These are phyloP conservation scores for Arothron firmamentum DNA, from an alignment of 2,113 vertebrate species.

Conservation along the genomic window DNA sequence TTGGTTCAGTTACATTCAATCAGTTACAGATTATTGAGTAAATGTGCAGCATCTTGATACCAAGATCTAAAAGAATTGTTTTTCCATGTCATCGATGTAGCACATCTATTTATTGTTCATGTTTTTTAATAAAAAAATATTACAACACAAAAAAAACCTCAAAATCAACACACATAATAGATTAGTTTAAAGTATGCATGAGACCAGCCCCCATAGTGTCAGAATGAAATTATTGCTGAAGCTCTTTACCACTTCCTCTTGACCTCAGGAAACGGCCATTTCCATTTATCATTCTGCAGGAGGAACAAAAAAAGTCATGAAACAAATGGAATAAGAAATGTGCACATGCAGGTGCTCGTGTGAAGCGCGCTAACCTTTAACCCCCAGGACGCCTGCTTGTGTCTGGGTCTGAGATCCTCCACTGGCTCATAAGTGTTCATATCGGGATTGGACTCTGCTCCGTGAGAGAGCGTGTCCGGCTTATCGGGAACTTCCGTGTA, in stretches of 20 bases:
- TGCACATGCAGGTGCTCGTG: neutral
- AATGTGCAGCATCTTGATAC: neutral
- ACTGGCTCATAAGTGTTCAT: constrained; percentile 58
- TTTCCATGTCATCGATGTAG: too few species aligned
- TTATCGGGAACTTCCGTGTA: constrained; percentile 65
- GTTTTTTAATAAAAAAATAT: neutral
- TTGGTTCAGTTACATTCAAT: neutral
- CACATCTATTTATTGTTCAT: neutral
- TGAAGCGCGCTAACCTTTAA: constrained; percentile 60
- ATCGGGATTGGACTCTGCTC: constrained; percentile 6
- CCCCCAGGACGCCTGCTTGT: constrained; percentile 16
- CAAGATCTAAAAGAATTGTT: too few species aligned
- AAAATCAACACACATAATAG: neutral
- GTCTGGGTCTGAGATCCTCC: constrained; percentile 62
- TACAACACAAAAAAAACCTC: neutral
- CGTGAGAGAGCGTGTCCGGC: neutral
- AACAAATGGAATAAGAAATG: neutral
- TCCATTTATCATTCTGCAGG: constrained; percentile 77
- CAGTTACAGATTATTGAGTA: neutral
- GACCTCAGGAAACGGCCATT: constrained; percentile 73
- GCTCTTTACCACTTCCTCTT: constrained; percentile 67
- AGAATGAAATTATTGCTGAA: constrained; percentile 4
- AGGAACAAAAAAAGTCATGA: constrained; percentile 28
- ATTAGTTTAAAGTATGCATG: neutral
- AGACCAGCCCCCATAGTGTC: constrained; percentile 42